Conservation (phyloP, 2,113 vertebrate species). For the Rhodinocichla rosea region DNA sequence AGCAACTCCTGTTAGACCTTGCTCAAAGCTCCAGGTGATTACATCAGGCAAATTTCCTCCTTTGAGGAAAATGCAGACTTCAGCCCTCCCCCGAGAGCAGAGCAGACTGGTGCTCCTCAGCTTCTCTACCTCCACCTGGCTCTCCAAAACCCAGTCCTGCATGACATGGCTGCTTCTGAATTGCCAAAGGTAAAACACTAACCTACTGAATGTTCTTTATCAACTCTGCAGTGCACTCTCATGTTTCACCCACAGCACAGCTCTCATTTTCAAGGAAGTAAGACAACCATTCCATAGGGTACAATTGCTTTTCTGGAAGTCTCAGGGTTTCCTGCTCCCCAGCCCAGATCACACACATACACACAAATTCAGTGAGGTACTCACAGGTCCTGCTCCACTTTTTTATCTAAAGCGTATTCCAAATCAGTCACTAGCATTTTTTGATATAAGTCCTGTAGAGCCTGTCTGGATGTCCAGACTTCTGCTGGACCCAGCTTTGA, state of each 20-base stretch:
- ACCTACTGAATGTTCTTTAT: neutral
- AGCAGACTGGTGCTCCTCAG: neutral
- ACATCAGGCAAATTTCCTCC: neutral
- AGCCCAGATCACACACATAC: neutral
- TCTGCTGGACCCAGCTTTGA: conserved; percentile 94
- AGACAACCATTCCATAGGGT: neutral
- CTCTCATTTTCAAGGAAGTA: neutral
- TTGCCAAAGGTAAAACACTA: neutral
- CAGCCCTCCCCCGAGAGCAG: neutral
- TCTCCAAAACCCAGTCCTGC: neutral
- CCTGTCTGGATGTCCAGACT: conserved; percentile 98
- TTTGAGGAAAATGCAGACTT: neutral
- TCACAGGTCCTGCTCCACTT: conserved; percentile 99
- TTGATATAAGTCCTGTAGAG: conserved; percentile 98
- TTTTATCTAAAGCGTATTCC: conserved; percentile 99
- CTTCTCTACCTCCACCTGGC: neutral
- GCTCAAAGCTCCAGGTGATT: neutral
- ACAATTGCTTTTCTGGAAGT: neutral
- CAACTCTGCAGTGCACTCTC: neutral
- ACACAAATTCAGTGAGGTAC: conserved; percentile 46
- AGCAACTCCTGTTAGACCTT: neutral
- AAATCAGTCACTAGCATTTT: conserved; percentile 99
- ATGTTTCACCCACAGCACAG: neutral
- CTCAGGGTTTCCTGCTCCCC: neutral
- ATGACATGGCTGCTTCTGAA: neutral